phyloP scores from a whole-genome alignment of 2,888 invertebrate species.

The Ophioninae sp. region DNA sequence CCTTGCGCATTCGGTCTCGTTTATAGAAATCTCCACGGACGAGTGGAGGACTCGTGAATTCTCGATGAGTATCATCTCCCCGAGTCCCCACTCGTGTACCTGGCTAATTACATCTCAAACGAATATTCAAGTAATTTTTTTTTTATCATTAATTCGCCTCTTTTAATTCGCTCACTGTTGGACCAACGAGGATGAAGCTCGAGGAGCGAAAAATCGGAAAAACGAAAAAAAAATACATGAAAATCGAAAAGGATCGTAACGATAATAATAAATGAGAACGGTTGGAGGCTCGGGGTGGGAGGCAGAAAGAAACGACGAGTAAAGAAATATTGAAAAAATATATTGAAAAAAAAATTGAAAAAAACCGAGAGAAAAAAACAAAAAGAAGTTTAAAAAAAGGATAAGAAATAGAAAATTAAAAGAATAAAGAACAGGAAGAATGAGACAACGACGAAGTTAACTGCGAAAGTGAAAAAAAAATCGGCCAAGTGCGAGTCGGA shows the following conservation, averaged over 20 bases:
- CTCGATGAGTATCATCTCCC: conserved; percentile 31
- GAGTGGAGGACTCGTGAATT: conserved; percentile 40
- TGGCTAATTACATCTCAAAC: conserved; percentile 58
- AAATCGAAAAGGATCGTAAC: neutral
- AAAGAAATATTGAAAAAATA: conserved; percentile 12
- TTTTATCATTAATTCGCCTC: neutral
- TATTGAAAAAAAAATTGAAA: too few species aligned
- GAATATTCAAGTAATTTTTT: conserved; percentile 32
- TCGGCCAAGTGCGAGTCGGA: too few species aligned
- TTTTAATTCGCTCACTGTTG: neutral
- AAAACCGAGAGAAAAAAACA: too few species aligned
- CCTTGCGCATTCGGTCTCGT: neutral
- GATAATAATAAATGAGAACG: conserved; percentile 19
- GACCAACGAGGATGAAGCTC: neutral
- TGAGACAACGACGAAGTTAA: neutral
- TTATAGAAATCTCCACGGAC: conserved; percentile 29
- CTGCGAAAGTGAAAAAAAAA: conserved; percentile 1
- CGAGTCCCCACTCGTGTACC: conserved; percentile 43
- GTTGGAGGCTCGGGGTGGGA: neutral
- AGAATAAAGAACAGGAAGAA: neutral
- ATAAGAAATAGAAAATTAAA: too few species aligned
- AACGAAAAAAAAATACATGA: conserved; percentile 23
- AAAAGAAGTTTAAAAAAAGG: too few species aligned
- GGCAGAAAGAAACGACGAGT: conserved; percentile 5
- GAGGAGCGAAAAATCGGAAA: neutral